Conservation (phyloP, 2,888 invertebrate genomes). For the Cetonia aurata region DNA sequence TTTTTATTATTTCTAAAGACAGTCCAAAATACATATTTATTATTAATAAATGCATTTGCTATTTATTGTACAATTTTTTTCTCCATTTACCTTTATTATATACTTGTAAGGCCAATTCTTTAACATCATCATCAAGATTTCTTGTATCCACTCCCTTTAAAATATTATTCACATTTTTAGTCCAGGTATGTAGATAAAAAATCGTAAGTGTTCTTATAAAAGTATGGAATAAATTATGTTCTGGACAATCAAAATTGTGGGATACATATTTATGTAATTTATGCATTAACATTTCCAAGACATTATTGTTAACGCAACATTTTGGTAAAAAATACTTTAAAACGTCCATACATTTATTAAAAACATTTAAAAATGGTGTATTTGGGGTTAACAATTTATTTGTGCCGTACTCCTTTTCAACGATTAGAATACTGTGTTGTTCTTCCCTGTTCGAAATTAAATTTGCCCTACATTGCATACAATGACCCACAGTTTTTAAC, state of each 20-base stretch:
- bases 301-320: background rate
- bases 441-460: background rate
- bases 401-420: no score
- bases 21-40: no score
- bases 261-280: background rate
- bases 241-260: background rate
- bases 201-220: background rate
- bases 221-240: background rate
- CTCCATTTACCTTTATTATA: background rate
- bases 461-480: conserved; percentile 1
- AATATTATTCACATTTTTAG: conserved; percentile 2
- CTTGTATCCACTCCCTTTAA: background rate
- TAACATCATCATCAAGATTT: background rate
- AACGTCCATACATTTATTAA: background rate
- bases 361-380: background rate
- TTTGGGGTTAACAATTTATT: no score
- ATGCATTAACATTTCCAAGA: background rate
- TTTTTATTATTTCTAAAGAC: no score
- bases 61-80: no score
- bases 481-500: background rate
- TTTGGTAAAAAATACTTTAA: background rate
- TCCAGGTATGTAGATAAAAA: background rate
- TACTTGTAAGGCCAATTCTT: background rate
- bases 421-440: no score
- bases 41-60: no score